A percentile compares a stretch with the other conserved stretches of the same genome.
phyloP scores from a whole-genome alignment of 1,140 invertebrate species.

The Cydia amplana region DNA sequence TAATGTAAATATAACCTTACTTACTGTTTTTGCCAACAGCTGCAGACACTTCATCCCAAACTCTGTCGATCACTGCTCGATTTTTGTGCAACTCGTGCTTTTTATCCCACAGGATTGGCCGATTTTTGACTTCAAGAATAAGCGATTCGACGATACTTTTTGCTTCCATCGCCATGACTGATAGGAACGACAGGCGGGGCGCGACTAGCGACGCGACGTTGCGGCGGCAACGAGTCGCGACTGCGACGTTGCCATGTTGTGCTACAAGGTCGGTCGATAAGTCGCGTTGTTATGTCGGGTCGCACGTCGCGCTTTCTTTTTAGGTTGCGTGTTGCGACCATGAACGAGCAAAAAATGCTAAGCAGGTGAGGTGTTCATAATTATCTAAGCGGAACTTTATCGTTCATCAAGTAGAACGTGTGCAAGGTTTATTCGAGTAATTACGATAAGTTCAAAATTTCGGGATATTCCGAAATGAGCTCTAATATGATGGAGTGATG shows the following conservation, averaged over 20 bases:
- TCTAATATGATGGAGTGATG: no score
- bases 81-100: constrained; percentile 16
- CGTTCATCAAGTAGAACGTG: no score
- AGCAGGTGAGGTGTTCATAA: no score
- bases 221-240: background rate
- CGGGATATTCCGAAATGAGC: no score
- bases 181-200: background rate
- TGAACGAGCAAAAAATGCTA: no score
- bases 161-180: constrained; percentile 20
- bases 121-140: background rate
- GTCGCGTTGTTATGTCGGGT: background rate
- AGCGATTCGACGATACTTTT: background rate
- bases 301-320: background rate
- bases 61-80: background rate
- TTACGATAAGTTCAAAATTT: no score
- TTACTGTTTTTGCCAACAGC: constrained; percentile 11
- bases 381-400: no score
- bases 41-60: background rate
- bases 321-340: background rate
- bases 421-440: no score
- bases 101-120: constrained; percentile 3
- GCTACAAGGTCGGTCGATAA: constrained; percentile 22
- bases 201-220: constrained; percentile 28
- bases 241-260: constrained; percentile 29
- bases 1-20: background rate